phyloP scores from a whole-genome alignment of 2,797 vertebrate genomes.

The Chaunax sp. region DNA sequence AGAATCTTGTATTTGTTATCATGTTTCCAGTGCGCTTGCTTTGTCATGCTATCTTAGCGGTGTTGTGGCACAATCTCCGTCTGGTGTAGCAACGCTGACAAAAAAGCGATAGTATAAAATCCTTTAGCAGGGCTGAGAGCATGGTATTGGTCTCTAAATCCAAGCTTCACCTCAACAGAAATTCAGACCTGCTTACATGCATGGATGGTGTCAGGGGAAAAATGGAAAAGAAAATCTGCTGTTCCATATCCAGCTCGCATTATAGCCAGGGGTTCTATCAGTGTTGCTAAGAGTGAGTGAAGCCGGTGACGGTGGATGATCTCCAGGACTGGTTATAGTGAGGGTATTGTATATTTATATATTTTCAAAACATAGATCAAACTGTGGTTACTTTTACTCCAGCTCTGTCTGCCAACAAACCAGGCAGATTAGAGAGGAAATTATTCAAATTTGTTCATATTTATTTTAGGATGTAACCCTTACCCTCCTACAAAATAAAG shows the following conservation, averaged over 20 bases:
- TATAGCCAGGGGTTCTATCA: not conserved
- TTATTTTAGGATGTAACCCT: no score
- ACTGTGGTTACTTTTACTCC: not conserved
- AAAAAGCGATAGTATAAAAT: conserved; percentile 73
- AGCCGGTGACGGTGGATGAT: conserved; percentile 19
- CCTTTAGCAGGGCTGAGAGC: conserved; percentile 62
- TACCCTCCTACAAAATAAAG: no score
- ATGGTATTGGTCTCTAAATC: conserved; percentile 67
- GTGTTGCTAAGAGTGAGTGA: not conserved
- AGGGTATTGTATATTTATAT: no score
- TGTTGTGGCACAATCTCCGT: conserved; percentile 56
- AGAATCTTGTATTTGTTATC: conserved; percentile 30
- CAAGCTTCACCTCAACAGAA: conserved; percentile 68
- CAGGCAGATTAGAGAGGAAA: no score
- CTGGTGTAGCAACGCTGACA: conserved; percentile 51
- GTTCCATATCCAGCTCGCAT: conserved; percentile 35
- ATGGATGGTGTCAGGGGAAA: conserved; percentile 42
- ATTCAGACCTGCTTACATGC: conserved; percentile 63
- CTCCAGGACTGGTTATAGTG: no score
- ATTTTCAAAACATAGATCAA: conserved; percentile 19
- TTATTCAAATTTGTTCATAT: no score
- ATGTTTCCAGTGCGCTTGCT: conserved; percentile 11
- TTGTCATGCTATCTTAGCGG: conserved; percentile 49
- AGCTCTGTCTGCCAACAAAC: no score
- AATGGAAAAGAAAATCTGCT: conserved; percentile 30